Conservation (phyloP, 2,113 vertebrate genomes). For the Nibea coibor region DNA sequence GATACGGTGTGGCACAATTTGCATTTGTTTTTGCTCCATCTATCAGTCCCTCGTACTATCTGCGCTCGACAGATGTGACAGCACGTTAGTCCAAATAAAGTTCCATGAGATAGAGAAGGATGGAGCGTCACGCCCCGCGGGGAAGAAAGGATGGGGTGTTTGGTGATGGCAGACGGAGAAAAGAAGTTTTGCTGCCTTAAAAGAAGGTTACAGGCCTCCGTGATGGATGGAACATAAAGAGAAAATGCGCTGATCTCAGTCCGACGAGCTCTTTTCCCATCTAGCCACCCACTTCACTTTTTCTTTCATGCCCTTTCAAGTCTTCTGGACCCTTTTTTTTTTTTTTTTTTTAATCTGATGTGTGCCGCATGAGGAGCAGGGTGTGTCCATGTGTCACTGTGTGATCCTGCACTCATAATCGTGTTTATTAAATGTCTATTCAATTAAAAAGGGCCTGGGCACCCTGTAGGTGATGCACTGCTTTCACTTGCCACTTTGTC, state of each 20-base stretch:
- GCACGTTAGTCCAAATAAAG: constrained; percentile 73
- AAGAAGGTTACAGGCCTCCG: constrained; percentile 52
- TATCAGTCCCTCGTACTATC: constrained; percentile 36
- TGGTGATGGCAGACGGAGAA: constrained; percentile 28
- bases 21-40: constrained; percentile 57
- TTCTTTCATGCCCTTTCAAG: constrained; percentile 12
- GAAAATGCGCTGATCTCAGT: constrained; percentile 54
- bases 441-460: constrained; percentile 73
- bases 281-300: constrained; percentile 11
- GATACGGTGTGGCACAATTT: background rate
- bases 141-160: constrained; percentile 20
- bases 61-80: constrained; percentile 58
- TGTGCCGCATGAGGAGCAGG: constrained; percentile 5
- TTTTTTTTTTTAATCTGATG: constrained; percentile 9
- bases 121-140: constrained; percentile 17
- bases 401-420: constrained; percentile 71
- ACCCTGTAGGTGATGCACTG: constrained; percentile 72
- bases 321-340: constrained; percentile 21
- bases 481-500: constrained; percentile 77
- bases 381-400: constrained; percentile 18
- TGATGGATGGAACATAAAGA: constrained; percentile 59
- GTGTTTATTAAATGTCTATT: constrained; percentile 81
- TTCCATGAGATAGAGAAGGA: constrained; percentile 57
- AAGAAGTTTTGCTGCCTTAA: constrained; percentile 48
- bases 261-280: constrained; percentile 21